Evolutionary conservation across 1,140 invertebrate genomes (phyloP), one percentile per base, ranked within the genome.

Genomic region (Bombus superbus): DNA sequence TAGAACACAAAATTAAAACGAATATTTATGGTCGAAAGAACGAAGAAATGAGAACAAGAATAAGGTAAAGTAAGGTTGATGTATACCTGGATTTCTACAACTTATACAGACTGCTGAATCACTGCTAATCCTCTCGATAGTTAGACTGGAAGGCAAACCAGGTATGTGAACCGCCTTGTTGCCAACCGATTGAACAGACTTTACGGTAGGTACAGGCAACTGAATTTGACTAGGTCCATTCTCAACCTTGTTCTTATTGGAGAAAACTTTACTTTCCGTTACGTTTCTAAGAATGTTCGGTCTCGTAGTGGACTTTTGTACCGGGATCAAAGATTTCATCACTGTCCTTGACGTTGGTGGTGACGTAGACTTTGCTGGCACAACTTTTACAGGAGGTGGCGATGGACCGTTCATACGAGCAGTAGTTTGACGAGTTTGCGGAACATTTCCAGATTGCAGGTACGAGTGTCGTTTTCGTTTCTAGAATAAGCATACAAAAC

Each of bases 381-480:
- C 75, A 82, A 53, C 59, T 82, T 90, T 91, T 32, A 80, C 87
- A 15, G 94, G 94, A 22, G 94, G 93, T 28, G 94, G 93, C 47
- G 93, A 94, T 0, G 94, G 93, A 40, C 94, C 94, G 72, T 94
- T 94, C 81, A 93, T 75, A 44, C 93, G 90, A 22, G 94, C 93
- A 57, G 94, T 93, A 44, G 95, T 94, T 87, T 95, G 95, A n/a
- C 96, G 93, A 3, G 96, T 96, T 80, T 96, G 94, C 9, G 95
- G 95, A 18, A 95, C 95, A 53, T 94, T 95, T 47, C 94, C 92
- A 2, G 95, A 95, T 72, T 94, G 93, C 35, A 96, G 89, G 88
- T 96, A 96, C 32, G 92, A 89, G 74, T 94, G 93, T 42, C 93
- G 92, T 87, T 95, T 96, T 38, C 94, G 92, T 91, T 96, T 96